phyloP scores from a whole-genome alignment of 2,888 invertebrate species.

The Toxonevra muliebris region DNA sequence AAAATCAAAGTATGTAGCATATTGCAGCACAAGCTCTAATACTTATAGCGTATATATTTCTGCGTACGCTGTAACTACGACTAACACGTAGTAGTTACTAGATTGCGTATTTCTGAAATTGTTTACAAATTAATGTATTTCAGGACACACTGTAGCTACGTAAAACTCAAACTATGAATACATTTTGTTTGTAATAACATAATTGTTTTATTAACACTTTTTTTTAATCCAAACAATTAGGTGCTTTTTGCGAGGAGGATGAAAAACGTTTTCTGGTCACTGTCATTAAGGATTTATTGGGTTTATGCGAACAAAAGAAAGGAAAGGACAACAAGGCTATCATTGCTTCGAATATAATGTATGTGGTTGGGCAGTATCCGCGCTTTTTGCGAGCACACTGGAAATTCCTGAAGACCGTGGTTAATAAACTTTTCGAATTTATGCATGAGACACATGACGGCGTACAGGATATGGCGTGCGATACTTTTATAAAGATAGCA shows the following conservation, averaged over 20 bases:
- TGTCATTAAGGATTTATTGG: constrained; percentile 97
- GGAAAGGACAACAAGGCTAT: constrained; percentile 99
- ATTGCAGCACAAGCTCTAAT: too few relatives aligned
- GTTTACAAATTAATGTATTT: too few relatives aligned
- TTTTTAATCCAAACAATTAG: constrained; percentile 40
- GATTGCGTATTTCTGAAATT: too few relatives aligned
- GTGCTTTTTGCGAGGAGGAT: constrained; percentile 98
- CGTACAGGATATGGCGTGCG: constrained; percentile 99
- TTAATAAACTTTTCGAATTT: constrained; percentile 99
- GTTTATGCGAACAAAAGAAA: constrained; percentile 97
- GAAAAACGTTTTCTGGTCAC: constrained; percentile 98
- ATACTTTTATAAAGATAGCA: constrained; percentile 99
- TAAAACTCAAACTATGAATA: neutral
- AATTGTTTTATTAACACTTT: neutral
- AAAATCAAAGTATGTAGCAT: too few relatives aligned
- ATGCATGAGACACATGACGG: constrained; percentile 99
- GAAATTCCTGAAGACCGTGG: constrained; percentile 99
- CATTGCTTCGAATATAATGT: constrained; percentile 99
- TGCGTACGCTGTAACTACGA: too few relatives aligned
- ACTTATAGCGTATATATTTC: too few relatives aligned
- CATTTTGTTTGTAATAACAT: too few relatives aligned
- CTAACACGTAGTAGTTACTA: too few relatives aligned
- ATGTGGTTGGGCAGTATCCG: constrained; percentile 99
- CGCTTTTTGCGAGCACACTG: constrained; percentile 98
- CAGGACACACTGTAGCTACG: neutral